Conservation (phyloP, 2,888 invertebrate genomes). For the Plemyria rubiginata region DNA sequence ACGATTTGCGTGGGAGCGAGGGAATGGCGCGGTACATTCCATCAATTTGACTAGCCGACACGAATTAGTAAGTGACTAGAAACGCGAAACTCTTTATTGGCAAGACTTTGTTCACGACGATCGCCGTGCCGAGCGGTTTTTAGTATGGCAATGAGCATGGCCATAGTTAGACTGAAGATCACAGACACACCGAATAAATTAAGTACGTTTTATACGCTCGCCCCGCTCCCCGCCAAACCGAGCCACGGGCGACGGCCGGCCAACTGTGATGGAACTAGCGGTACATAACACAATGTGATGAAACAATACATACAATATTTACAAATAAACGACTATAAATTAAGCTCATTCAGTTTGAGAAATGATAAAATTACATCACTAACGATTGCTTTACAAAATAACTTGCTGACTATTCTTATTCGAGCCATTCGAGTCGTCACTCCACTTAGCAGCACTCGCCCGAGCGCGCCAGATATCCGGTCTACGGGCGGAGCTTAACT, state of each 20-base stretch:
- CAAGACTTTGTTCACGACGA: conserved; percentile 64
- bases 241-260: conserved; percentile 2
- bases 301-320: conserved; percentile 77
- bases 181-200: conserved; percentile 63
- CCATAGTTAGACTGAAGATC: conserved; percentile 53
- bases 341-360: conserved; percentile 76
- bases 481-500: not conserved
- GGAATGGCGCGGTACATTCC: conserved; percentile 36
- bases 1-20: conserved; percentile 26
- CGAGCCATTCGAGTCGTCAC: conserved; percentile 19
- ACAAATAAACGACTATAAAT: conserved; percentile 77
- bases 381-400: conserved; percentile 61
- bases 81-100: conserved; percentile 75
- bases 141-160: conserved; percentile 56
- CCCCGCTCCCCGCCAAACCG: conserved; percentile 20
- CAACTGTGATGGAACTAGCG: conserved; percentile 59
- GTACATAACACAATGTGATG: conserved; percentile 29
- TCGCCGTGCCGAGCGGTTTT: conserved; percentile 38
- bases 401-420: conserved; percentile 31
- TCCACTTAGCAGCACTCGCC: not conserved
- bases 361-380: conserved; percentile 70
- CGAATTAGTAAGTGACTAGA: conserved; percentile 81
- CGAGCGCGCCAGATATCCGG: not conserved
- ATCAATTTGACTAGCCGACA: conserved; percentile 79
- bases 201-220: conserved; percentile 42